Evolutionary conservation across 1,140 invertebrate genomes (phyloP).

Genomic region (Aphaenogaster rudis): DNA sequence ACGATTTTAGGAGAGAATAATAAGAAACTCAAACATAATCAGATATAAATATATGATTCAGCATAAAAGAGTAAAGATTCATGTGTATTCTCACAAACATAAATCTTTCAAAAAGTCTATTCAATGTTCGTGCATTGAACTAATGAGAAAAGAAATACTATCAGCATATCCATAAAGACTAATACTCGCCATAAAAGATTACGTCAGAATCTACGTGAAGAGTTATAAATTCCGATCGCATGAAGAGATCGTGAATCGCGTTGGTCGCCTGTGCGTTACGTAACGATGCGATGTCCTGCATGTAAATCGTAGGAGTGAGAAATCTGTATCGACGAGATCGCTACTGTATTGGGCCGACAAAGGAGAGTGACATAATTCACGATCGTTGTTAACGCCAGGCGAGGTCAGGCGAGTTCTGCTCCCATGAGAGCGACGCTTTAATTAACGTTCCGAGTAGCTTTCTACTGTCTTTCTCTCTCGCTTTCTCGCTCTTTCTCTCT

Average conservation of each 20-base stretch:
- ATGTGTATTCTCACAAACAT: background rate
- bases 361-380: conserved; percentile 48
- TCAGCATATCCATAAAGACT: background rate
- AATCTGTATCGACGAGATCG: conserved; percentile 28
- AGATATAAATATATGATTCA: background rate
- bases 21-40: background rate
- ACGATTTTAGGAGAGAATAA: background rate
- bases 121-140: no score
- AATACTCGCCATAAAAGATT: conserved; percentile 10
- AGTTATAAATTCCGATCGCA: conserved; percentile 37
- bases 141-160: background rate
- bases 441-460: conserved; percentile 50
- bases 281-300: background rate
- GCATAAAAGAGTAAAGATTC: background rate
- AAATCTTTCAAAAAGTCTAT: conserved; percentile 1
- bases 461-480: conserved; percentile 25
- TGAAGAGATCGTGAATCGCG: conserved; percentile 20
- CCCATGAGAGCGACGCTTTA: conserved; percentile 47
- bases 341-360: background rate
- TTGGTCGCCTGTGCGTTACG: conserved; percentile 17
- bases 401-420: conserved; percentile 38
- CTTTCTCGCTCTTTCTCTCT: background rate
- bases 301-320: conserved; percentile 34
- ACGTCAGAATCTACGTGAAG: background rate
- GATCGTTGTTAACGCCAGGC: conserved; percentile 32